Evolutionary conservation across 2,797 vertebrate genomes (phyloP), one percentile per base, ranked within the genome.

Genomic region (Dryobates pubescens): DNA sequence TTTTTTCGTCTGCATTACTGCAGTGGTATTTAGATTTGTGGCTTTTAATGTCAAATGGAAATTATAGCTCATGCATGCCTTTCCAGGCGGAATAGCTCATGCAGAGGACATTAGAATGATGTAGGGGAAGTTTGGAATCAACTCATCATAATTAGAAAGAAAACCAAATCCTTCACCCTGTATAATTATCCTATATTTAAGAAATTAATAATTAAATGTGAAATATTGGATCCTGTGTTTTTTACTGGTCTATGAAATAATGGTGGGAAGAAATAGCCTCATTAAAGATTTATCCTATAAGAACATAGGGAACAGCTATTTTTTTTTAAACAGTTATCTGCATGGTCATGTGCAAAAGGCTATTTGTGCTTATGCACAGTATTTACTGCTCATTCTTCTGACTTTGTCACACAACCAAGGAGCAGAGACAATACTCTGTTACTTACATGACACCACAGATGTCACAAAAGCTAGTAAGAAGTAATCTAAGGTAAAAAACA

Each of bases 1-100:
- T 93, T 94, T 92, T 91, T 65, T 56, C 38, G 17, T 53, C 72
- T 86, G 64, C 70, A 71, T 85, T 68, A 87, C 69, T 26, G 41
- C 51, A 84, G 58, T 64, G 41, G 19, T 80, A 84, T 94, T 95
- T 93, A 96, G 75, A 96, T 87, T 77, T 82, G 93, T 85, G 88
- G 78, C 90, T 96, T 93, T 95, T 95, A 93, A 93, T 90, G 88
- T 92, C 86, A 87, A 67, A 86, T 86, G 41, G 78, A 94, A 93
- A 95, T 91, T 77, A 91, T 53, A 68, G 89, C 80, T 92, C 62
- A 69, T 15, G 47, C n/a, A 34, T 90, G 69, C 78, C 81, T 88
- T 94, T 93, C 93, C 69, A 92, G 47, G 51, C 62, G 91, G 47
- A 88, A 83, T 18, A 85, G 34, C 62, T 74, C 54, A 67, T 69